phyloP scores from a whole-genome alignment of 2,888 invertebrate species.

The Scaptodrosophila latifasciaeformis region DNA sequence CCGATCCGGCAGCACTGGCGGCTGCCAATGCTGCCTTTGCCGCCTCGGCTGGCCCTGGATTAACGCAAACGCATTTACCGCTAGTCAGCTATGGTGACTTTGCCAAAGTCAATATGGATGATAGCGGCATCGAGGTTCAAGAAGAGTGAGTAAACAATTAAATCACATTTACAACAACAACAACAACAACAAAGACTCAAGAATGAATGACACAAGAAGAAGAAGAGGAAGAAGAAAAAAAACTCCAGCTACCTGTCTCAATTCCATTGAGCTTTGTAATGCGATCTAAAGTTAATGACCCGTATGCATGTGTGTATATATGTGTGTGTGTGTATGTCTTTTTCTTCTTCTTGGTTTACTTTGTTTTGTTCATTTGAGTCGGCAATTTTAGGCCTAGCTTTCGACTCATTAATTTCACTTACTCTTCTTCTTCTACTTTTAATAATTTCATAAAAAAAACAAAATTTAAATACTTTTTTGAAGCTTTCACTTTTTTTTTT shows the following conservation, averaged over 20 bases:
- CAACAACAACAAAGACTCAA: not conserved
- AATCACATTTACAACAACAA: too few relatives aligned
- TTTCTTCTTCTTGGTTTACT: not conserved
- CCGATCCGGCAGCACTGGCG: conserved; percentile 21
- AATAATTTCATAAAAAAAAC: conserved; percentile 40
- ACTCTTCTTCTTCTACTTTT: too few relatives aligned
- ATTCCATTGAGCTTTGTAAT: not conserved
- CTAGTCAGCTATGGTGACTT: conserved; percentile 42
- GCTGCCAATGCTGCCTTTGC: conserved; percentile 20
- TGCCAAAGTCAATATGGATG: conserved; percentile 68
- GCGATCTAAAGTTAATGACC: not conserved
- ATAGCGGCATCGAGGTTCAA: conserved; percentile 74
- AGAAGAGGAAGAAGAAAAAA: too few relatives aligned
- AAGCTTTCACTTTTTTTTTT: conserved; percentile 51
- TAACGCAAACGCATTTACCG: conserved; percentile 73
- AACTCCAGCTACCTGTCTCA: too few relatives aligned
- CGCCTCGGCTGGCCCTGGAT: conserved; percentile 54
- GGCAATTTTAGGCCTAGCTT: not conserved
- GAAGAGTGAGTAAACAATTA: conserved; percentile 72
- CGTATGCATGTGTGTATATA: too few relatives aligned
- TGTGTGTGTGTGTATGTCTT: not conserved
- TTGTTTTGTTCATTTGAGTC: not conserved
- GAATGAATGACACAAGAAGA: too few relatives aligned
- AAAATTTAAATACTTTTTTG: conserved; percentile 40
- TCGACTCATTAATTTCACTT: too few relatives aligned